Base-by-base conservation (phyloP, 1,140 invertebrate species). In the Metopolophium dirhodum region DNA sequence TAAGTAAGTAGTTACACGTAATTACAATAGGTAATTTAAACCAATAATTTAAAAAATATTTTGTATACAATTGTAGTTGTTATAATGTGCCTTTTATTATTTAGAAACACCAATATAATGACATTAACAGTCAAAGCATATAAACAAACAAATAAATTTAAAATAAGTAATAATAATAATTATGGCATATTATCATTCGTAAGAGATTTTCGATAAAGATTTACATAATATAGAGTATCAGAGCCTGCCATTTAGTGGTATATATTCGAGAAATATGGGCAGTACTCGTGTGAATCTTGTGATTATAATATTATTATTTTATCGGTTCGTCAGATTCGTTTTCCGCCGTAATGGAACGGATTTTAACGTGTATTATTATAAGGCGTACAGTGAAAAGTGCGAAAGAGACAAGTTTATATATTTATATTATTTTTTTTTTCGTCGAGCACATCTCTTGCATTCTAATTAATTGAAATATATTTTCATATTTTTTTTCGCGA, bases 391-490 rank as follows among this genome's bases (percentile, higher is more conserved):
- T 61, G 9, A 30, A 30, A 61, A 61, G 30, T 61, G 11, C 30
- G 30, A 61, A 77, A 0, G 30, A 77, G 61, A 77, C n/a, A 23
- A n/a, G 61, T 77, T n/a, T 77, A 77, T 77, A 77, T 35, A 4
- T 47, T 30, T 11, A 41, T 86, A 26, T 45, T 47, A 4, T 85
- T 85, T 45, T 26, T 45, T 45, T 41, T 86, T 26, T 85, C 2
- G 23, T 47, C 4, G 37, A 26, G 23, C 41, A 47, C 83, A 45
- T 86, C 14, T 45, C 22, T 47, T 86, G 11, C 30, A 86, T 30
- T 86, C 22, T 86, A 86, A 86, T n/a, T 49, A 86, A 86, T 86
- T 86, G 41, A 47, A 86, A 49, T 86, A 86, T 47, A 86, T 86
- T 47, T 47, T 47, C 26, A 86, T 86, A 14, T 86, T n/a, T 30